Evolutionary conservation across 2,797 vertebrate genomes (phyloP).

Genomic region (Bradypus variegatus): DNA sequence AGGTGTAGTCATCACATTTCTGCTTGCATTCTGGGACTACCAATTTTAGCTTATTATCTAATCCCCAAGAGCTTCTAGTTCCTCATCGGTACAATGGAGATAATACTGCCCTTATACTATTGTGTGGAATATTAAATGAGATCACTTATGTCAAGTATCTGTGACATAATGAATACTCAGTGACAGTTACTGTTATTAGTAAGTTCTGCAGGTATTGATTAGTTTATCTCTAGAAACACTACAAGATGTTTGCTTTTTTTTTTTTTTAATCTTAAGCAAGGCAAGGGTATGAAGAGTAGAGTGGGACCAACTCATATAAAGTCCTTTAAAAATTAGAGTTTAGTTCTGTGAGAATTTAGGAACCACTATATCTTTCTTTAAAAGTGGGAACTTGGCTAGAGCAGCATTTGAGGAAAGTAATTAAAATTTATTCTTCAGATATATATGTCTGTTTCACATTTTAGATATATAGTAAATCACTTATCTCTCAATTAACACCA

Average conservation of each 20-base stretch:
- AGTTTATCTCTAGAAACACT: neutral
- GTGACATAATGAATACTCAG: neutral
- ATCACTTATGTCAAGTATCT: neutral
- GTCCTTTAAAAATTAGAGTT: neutral
- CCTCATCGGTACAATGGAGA: neutral
- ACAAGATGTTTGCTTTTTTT: neutral
- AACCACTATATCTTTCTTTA: neutral
- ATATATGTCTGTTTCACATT: neutral
- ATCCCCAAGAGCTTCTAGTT: neutral
- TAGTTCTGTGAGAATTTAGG: neutral
- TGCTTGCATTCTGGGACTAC: neutral
- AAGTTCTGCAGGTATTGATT: neutral
- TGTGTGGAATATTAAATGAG: neutral
- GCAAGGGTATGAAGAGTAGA: neutral
- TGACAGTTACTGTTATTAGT: neutral
- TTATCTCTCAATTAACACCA: neutral
- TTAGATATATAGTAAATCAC: neutral
- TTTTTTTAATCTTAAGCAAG: neutral
- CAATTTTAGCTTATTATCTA: neutral
- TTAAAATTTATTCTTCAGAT: neutral
- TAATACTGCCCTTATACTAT: neutral
- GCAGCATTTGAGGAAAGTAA: neutral
- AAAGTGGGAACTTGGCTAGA: neutral
- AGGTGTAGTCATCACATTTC: neutral
- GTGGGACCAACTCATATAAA: neutral